phyloP scores from a whole-genome alignment of 2,797 vertebrate genomes.

The Gadopsis marmoratus region DNA sequence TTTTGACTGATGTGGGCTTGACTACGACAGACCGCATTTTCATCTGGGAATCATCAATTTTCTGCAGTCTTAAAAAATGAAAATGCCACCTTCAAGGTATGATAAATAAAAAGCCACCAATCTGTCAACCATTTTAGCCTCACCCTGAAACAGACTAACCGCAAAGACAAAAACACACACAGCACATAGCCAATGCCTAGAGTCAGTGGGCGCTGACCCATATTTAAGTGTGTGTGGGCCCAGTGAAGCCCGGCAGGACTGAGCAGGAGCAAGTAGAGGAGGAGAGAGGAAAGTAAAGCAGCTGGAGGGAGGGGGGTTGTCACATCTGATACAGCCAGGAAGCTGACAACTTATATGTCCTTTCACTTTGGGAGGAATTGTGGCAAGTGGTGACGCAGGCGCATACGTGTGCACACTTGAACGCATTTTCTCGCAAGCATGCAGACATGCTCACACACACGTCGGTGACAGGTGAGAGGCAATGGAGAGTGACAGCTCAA shows the following conservation, averaged over 20 bases:
- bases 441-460: slow-evolving; percentile 21
- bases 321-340: slow-evolving; percentile 58
- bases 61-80: slow-evolving; percentile 6
- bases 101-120: neutral
- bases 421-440: slow-evolving; percentile 13
- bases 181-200: slow-evolving; percentile 24
- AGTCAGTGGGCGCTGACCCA: slow-evolving; percentile 66
- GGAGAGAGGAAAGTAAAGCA: slow-evolving; percentile 44
- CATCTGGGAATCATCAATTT: neutral
- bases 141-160: slow-evolving; percentile 11
- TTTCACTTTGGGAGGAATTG: slow-evolving; percentile 47
- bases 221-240: slow-evolving; percentile 48
- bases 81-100: slow-evolving; percentile 18
- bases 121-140: slow-evolving; percentile 29
- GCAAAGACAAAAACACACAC: slow-evolving; percentile 24
- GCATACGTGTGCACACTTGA: slow-evolving; percentile 21
- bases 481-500: slow-evolving; percentile 53
- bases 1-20: slow-evolving; percentile 32
- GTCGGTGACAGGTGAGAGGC: slow-evolving; percentile 48
- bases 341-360: slow-evolving; percentile 50
- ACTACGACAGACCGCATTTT: slow-evolving; percentile 28
- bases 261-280: slow-evolving; percentile 15
- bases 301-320: slow-evolving; percentile 51
- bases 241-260: slow-evolving; percentile 26
- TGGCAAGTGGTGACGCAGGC: slow-evolving; percentile 2